Evolutionary conservation across 1,140 invertebrate species (phyloP), one percentile per base, ranked within the genome.

Genomic region (Drosophila nasuta): DNA sequence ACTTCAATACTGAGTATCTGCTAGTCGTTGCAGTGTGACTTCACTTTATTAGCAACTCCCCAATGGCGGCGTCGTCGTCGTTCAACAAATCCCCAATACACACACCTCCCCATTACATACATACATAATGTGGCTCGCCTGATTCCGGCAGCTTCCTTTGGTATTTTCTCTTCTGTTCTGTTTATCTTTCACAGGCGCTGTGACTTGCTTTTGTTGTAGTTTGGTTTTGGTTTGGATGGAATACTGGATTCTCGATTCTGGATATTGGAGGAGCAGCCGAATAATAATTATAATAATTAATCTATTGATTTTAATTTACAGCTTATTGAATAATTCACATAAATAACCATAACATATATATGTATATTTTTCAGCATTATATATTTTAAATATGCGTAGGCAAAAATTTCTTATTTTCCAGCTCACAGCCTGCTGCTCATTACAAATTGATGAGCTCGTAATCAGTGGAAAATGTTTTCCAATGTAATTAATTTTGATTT

Each of bases 251-350:
- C 49, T 8, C 28, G 13, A 28, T 43, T 0, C 41, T 43, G 41
- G 35, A 33, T 33, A 33, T 2, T 33, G 30, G 5, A 35, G 33
- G 5, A 35, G 33, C 33, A 7, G 33, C n/a, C n/a, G 1, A 58
- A 51, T 33, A 60, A 56, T 57, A 52, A 62, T 60, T 58, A 81
- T 64, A 43, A 78, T 83, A 85, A 88, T 88, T 81, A 89, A 81
- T 89, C 74, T 76, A 88, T 88, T 75, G 80, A 88, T 77, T 83
- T 83, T 80, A 30, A 41, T 80, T 82, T 88, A n/a, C 83, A 89
- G 85, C 67, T 59, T 59, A 72, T 59, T 87, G 49, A 88, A 87
- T 87, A 82, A 87, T 87, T 76, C 20, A 82, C 68, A 72, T 52
- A 57, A 79, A 69, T 82, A 72, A 52, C 49, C 69, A 75, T 66